Conservation (phyloP, 2,797 vertebrate species). For the Glossophaga mutica region DNA sequence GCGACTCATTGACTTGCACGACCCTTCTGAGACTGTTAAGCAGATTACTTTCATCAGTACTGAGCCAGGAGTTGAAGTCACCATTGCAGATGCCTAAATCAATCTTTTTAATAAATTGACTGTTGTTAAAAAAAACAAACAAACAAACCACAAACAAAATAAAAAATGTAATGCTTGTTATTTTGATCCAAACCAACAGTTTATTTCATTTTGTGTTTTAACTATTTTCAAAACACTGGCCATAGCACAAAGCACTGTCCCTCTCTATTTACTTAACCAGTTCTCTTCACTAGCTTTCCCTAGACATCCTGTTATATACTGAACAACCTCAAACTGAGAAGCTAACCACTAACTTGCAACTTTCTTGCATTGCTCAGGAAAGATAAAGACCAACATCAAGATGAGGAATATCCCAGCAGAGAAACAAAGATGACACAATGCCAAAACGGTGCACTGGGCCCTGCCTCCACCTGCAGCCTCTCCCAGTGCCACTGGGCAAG, state of each 20-base stretch:
- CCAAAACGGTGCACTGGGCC: not conserved
- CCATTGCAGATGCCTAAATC: no score
- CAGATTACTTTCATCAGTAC: no score
- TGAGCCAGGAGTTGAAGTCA: no score
- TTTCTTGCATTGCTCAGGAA: not conserved
- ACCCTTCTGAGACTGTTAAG: no score
- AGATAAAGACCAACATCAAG: not conserved
- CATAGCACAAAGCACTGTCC: not conserved
- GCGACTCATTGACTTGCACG: no score
- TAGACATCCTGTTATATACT: not conserved
- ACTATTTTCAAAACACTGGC: not conserved
- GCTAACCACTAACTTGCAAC: not conserved
- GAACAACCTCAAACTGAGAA: not conserved
- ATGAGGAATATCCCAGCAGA: not conserved
- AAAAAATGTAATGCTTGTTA: conserved; percentile 36
- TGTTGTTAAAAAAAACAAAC: not conserved
- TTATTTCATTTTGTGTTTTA: conserved; percentile 10
- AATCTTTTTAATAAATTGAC: no score
- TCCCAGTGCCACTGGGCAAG: not conserved
- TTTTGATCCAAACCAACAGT: conserved; percentile 37
- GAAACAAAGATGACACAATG: not conserved
- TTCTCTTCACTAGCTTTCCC: not conserved
- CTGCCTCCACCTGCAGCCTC: not conserved
- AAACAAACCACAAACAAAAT: not conserved
- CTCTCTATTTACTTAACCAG: not conserved